These are phyloP conservation scores for Apocheima hispidaria DNA, from an alignment of 2,888 invertebrate genomes.

Conservation along the genomic window DNA sequence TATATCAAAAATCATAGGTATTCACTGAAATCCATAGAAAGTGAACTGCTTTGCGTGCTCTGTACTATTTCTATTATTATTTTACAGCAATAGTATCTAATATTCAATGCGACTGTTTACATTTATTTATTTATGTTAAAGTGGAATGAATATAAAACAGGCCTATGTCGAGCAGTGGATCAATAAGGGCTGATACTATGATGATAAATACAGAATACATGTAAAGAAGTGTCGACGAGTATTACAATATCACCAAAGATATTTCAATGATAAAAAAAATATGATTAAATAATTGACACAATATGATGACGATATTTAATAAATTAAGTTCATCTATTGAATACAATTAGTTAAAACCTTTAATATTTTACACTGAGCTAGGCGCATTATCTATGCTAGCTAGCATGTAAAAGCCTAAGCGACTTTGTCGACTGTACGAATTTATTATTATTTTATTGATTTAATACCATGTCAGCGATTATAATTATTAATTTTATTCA, in stretches of 20 bases:
- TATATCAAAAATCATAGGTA: background rate
- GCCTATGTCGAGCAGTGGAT: too few relatives aligned
- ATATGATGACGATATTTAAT: too few relatives aligned
- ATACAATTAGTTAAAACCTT: background rate
- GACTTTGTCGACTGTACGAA: background rate
- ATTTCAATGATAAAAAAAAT: too few relatives aligned
- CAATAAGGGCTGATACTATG: too few relatives aligned
- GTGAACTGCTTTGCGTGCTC: slow-evolving; percentile 1
- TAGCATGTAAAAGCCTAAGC: too few relatives aligned
- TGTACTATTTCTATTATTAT: background rate
- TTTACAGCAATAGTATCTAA: background rate
- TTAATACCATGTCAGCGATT: background rate
- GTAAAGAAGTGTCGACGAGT: background rate
- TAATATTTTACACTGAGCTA: background rate
- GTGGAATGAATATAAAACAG: too few relatives aligned
- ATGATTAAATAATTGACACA: too few relatives aligned
- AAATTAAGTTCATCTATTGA: too few relatives aligned
- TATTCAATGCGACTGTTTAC: background rate
- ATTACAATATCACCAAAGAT: too few relatives aligned
- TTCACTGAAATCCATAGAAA: background rate
- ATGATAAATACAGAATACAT: too few relatives aligned
- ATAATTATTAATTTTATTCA: background rate
- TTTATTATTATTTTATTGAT: background rate
- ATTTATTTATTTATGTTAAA: background rate
- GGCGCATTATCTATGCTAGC: background rate